phyloP scores from a whole-genome alignment of 37 sponge, comb jelly and placozoan genomes.

The Oscarella lobularis region DNA sequence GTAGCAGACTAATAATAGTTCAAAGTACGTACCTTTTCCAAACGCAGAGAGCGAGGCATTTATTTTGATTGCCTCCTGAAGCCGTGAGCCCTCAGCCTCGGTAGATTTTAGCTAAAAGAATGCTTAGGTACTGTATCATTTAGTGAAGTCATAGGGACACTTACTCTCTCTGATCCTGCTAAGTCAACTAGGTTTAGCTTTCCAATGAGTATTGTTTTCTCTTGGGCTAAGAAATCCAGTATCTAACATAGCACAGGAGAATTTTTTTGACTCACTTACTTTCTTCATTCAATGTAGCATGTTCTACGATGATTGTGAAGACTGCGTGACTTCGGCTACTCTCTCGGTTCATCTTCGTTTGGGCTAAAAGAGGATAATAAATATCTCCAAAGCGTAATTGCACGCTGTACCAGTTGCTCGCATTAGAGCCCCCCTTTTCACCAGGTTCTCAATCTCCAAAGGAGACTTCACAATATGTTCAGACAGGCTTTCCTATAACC shows the following conservation, averaged over 20 bases:
- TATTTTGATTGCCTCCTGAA: conserved; percentile 87
- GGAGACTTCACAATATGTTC: conserved; percentile 71
- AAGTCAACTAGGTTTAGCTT: conserved; percentile 93
- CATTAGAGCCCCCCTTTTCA: conserved; percentile 45
- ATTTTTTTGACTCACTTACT: no score
- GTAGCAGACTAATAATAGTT: neutral
- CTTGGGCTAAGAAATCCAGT: conserved; percentile 3
- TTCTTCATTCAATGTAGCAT: conserved; percentile 6
- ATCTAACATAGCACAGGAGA: no score
- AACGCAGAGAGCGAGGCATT: conserved; percentile 83
- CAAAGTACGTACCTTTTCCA: conserved; percentile 49
- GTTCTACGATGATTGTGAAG: conserved; percentile 83
- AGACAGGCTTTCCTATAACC: conserved; percentile 57
- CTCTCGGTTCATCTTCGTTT: conserved; percentile 21
- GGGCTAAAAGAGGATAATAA: neutral
- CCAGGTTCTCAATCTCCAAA: conserved; percentile 37
- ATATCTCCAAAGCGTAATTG: neutral
- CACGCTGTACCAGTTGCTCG: conserved; percentile 62
- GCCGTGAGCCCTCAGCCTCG: conserved; percentile 60
- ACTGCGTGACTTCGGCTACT: conserved; percentile 82
- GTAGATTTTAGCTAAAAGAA: conserved; percentile 31
- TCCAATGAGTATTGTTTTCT: conserved; percentile 68
- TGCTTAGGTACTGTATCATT: neutral
- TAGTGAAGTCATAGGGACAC: neutral
- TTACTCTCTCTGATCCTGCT: conserved; percentile 80